Base-by-base conservation (phyloP, 1,140 invertebrate species). In the Leptoteleia sp. region DNA sequence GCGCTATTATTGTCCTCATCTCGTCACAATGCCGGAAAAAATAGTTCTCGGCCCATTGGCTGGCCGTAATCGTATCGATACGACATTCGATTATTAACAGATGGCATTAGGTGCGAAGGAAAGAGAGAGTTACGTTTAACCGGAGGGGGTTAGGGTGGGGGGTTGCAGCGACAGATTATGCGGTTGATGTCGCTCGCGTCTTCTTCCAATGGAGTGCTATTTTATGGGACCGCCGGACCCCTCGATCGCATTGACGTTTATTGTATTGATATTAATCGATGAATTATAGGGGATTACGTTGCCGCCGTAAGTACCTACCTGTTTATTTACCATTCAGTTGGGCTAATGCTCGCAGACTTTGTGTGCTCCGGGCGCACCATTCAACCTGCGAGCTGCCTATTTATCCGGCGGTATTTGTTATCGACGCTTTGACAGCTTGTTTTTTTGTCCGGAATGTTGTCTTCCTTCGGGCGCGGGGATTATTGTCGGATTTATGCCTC, bases 251-350 rank as follows among this genome's bases (percentile, higher is more conserved):
- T 76, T 79, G 71, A 76, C 77, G 76, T 77, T 83, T 80, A 81
- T 80, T 83, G 67, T 80, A 83, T 83, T 80, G 80, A 83, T 83
- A 81, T 83, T 83, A 83, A 83, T 81, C 81, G 81, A 83, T 83
- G 71, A 77, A 81, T 79, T 79, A 78, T 80, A 73, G 80, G 82
- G 76, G 76, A 76, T 80, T 71, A 64, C 61, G 17, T 9, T 68
- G 35, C 67, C 61, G n/a, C 38, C 50, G 17, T 77, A 81, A 83
- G 82, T 80, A 83, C 78, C 82, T 76, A 83, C 82, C 82, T 83
- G 82, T 83, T 83, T 80, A 79, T 79, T 79, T 79, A 67, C 77
- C 27, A 35, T 57, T 59, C 64, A 12, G 29, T 57, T 54, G 11
- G 50, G 29, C 45, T 62, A 62, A 76, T 61, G 48, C 55, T 61